phyloP scores from a whole-genome alignment of 1,140 invertebrate genomes.

The Pemphigus obesinymphae region DNA sequence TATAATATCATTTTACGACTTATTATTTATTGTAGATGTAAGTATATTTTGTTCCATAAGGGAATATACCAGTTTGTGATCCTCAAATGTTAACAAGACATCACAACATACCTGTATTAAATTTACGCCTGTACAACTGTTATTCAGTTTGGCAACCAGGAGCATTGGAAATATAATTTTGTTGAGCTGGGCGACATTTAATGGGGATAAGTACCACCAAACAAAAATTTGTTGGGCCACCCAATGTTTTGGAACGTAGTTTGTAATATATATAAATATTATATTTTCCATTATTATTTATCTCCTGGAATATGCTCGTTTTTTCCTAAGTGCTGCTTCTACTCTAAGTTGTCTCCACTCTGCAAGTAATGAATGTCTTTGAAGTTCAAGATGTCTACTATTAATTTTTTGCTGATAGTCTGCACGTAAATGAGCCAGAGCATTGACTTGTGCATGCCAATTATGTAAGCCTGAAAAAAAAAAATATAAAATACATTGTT shows the following conservation, averaged over 20 bases:
- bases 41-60: no score
- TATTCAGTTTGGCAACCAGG: no score
- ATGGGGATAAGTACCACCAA: no score
- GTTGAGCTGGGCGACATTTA: no score
- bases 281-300: background rate
- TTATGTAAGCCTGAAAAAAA: slow-evolving; percentile 4
- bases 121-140: no score
- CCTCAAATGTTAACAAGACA: no score
- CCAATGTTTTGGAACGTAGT: no score
- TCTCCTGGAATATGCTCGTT: background rate
- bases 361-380: slow-evolving; percentile 11
- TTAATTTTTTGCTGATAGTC: slow-evolving; percentile 19
- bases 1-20: background rate
- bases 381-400: slow-evolving; percentile 14
- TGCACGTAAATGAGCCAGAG: slow-evolving; percentile 17
- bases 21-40: background rate
- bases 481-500: background rate
- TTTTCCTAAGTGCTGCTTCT: slow-evolving; percentile 19
- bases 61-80: no score
- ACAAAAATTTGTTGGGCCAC: no score
- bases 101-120: no score
- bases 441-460: slow-evolving; percentile 18
- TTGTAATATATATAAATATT: no score
- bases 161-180: no score
- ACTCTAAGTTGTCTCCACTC: slow-evolving; percentile 32